Base-by-base conservation (phyloP, 2,888 invertebrate species). In the Macrosoma leucophasiata region DNA sequence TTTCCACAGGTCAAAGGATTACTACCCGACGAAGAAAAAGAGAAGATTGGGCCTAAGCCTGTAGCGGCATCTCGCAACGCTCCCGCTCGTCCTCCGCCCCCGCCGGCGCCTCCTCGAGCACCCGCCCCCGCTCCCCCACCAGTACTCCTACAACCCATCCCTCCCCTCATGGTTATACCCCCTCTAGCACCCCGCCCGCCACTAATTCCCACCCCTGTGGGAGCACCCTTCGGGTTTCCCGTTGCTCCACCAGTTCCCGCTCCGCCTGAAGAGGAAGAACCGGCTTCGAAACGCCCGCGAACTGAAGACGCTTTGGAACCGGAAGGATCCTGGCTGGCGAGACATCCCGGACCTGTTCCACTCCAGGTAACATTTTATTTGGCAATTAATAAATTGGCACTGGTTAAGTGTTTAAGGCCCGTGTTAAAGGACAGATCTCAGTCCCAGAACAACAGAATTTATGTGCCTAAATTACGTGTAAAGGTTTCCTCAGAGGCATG, bases 11-110 rank as follows among this genome's bases (percentile, higher is more conserved):
- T 81, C 13, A 97, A 97, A 73, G 97, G 97, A 2, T 85, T 98
- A 3, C 79, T 97, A 41, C 95, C 96, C 0, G 97, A 98, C 62
- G 96, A 97, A 64, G 96, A 97, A 66, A 97, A 97, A 58, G 97
- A 98, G 63, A 97, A 96, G 75, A 97, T 97, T 52, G 98, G 97
- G 0, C 97, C 97, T 0, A 94, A 92, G 76, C 93, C 93, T 2
- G 92, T 91, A 32, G 34, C 59, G 1, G 62, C 70, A 36, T 54
- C 64, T 35, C 26, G 50, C 21, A 35, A 35, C 23, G 33, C 33
- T 31, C 43, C 28, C 26, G 45, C 33, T 21, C 40, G 19, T 14
- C 45, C 30, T 34, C 55, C 64, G 19, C 58, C 58, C 27, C 26
- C 41, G 39, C 38, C 46, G 43, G 42, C 47, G 32, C 42, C 48